Percentiles rank a stretch among this genome's conserved stretches.
phyloP scores from a whole-genome alignment of 2,113 vertebrate species.

The Platycercus adscitus region DNA sequence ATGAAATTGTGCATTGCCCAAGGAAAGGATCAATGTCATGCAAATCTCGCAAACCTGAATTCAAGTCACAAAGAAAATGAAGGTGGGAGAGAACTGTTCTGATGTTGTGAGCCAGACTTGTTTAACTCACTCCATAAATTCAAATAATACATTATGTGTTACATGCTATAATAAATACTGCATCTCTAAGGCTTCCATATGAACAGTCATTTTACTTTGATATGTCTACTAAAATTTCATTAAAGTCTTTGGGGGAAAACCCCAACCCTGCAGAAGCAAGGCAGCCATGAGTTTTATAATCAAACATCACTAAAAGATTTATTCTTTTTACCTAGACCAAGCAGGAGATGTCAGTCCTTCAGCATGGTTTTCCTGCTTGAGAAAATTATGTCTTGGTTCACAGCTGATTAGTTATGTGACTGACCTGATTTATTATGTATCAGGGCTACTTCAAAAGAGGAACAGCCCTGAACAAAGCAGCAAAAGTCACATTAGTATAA shows the following conservation, averaged over 20 bases:
- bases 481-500: neutral
- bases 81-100: neutral
- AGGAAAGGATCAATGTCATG: conserved; percentile 64
- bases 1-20: conserved; percentile 43
- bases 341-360: neutral
- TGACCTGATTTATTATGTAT: conserved; percentile 50
- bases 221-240: neutral
- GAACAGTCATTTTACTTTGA: neutral
- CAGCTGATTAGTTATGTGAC: neutral
- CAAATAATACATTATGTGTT: neutral
- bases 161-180: neutral
- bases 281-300: neutral
- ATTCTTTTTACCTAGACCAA: neutral
- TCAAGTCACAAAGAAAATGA: conserved; percentile 40
- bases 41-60: conserved; percentile 48
- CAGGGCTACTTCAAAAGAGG: conserved; percentile 29
- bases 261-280: neutral
- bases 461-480: conserved; percentile 22
- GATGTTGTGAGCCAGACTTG: neutral
- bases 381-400: conserved; percentile 28
- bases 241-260: neutral
- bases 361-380: neutral
- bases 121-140: neutral
- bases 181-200: neutral
- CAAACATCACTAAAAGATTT: neutral